phyloP scores from a whole-genome alignment of 2,797 vertebrate species.

The Buceros bicornis region DNA sequence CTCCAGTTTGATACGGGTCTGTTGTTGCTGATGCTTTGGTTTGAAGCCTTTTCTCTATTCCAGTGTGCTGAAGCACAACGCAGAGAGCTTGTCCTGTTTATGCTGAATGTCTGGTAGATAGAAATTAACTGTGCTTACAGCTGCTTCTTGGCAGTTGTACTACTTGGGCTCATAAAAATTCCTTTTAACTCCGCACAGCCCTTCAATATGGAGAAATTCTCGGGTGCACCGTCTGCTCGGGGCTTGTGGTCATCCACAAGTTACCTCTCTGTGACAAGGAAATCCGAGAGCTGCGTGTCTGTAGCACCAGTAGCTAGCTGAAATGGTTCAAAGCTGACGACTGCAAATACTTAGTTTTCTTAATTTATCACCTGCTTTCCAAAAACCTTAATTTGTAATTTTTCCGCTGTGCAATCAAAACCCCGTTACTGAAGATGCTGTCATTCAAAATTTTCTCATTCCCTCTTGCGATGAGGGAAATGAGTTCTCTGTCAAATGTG shows the following conservation, averaged over 20 bases:
- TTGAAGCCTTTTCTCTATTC: neutral
- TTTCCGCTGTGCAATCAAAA: constrained; percentile 15
- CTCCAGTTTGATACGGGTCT: neutral
- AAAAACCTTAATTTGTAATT: constrained; percentile 33
- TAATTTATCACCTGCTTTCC: constrained; percentile 11
- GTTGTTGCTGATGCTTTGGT: rapidly evolving
- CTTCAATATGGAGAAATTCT: constrained; percentile 43
- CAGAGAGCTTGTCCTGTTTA: neutral
- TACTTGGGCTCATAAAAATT: constrained; percentile 56
- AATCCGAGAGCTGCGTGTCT: neutral
- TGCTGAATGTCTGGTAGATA: constrained; percentile 9
- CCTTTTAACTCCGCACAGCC: constrained; percentile 23
- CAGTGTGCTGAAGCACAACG: neutral
- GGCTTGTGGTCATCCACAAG: constrained; percentile 37
- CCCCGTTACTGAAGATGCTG: neutral
- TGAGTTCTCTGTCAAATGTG: neutral
- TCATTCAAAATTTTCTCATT: neutral
- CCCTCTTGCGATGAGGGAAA: neutral
- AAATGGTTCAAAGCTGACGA: neutral
- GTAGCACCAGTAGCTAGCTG: neutral
- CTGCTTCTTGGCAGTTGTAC: neutral
- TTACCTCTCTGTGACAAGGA: constrained; percentile 41
- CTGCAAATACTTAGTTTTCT: neutral
- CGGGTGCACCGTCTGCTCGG: constrained; percentile 61
- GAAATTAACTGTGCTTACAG: constrained; percentile 65